phyloP scores from a whole-genome alignment of 1,140 invertebrate species.

The Brachionus plicatilis region DNA sequence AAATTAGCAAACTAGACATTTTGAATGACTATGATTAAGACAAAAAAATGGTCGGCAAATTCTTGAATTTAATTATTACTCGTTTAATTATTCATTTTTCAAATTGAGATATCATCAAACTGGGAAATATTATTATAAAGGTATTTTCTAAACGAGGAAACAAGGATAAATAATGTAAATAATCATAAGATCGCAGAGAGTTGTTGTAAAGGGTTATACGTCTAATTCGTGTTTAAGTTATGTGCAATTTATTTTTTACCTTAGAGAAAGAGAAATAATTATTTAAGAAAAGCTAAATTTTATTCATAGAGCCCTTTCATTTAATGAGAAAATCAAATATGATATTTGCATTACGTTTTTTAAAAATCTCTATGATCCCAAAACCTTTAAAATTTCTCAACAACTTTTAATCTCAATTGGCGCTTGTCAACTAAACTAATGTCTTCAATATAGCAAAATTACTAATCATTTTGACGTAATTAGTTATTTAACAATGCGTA shows the following conservation, averaged over 20 bases:
- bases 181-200: not conserved
- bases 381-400: not conserved
- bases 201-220: not conserved
- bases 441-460: not conserved
- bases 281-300: not conserved
- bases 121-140: not conserved
- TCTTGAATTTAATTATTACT: not conserved
- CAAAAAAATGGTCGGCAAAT: not conserved
- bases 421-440: not conserved
- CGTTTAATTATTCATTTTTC: not conserved
- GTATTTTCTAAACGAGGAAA: constrained; percentile 11
- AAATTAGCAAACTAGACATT: not conserved
- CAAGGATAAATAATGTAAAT: constrained; percentile 25
- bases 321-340: constrained; percentile 20
- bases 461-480: not conserved
- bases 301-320: not conserved
- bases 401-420: not conserved
- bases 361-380: not conserved
- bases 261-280: not conserved
- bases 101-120: not conserved
- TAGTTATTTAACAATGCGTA: not conserved
- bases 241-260: not conserved
- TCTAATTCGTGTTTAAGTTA: not conserved
- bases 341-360: not conserved
- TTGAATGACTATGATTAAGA: not conserved